Conservation (phyloP, 2,888 invertebrate genomes). For the Stegophylla sp. region DNA sequence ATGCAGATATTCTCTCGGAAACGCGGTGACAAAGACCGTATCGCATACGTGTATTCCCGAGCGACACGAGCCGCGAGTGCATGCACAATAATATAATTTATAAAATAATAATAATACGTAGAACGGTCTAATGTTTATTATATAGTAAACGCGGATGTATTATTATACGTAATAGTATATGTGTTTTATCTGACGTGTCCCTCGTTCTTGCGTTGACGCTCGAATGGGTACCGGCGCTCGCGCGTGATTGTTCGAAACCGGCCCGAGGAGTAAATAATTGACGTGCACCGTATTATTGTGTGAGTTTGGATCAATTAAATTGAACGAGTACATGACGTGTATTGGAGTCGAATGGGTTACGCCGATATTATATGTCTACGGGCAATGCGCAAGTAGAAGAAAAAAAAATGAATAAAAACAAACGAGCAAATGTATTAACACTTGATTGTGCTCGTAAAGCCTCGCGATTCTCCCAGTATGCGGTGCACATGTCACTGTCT, state of each 20-base stretch:
- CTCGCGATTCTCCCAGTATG: background rate
- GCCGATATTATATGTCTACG: too few relatives aligned
- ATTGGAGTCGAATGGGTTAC: background rate
- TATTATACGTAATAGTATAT: too few relatives aligned
- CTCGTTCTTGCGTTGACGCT: background rate
- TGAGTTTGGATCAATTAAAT: conserved; percentile 20
- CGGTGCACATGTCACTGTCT: background rate
- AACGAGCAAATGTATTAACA: conserved; percentile 23
- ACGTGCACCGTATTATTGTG: background rate
- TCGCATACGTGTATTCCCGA: background rate
- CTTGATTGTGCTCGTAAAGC: conserved; percentile 10
- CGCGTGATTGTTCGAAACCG: conserved; percentile 34
- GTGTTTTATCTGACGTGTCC: conserved; percentile 28
- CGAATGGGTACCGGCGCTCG: background rate
- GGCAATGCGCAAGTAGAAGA: too few relatives aligned
- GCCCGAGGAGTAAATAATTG: conserved; percentile 25
- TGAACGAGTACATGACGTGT: background rate
- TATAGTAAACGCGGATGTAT: background rate
- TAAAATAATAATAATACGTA: too few relatives aligned
- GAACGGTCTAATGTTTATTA: background rate
- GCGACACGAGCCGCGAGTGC: background rate
- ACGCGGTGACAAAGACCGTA: background rate
- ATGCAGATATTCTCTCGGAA: background rate
- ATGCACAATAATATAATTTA: background rate
- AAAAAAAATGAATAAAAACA: background rate